These are phyloP conservation scores for Ypsolopha sequella DNA, from an alignment of 2,888 invertebrate genomes.

Conservation along the genomic window DNA sequence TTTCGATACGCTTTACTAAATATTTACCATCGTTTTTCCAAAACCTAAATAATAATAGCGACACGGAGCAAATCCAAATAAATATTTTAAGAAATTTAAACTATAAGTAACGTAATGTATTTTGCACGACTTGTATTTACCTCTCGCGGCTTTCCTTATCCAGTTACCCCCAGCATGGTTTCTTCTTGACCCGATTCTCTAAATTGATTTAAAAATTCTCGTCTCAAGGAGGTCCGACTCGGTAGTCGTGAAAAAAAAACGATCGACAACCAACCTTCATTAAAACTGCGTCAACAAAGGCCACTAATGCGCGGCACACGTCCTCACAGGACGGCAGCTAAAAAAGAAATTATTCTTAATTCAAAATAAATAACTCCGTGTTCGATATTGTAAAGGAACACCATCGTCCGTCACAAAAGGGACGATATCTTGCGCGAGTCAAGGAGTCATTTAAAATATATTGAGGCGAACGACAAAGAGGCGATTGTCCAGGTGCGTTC, in stretches of 20 bases:
- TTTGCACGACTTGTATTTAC: too few relatives aligned
- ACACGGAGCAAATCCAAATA: too few relatives aligned
- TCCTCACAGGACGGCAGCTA: slow-evolving; percentile 47
- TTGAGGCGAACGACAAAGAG: slow-evolving; percentile 54
- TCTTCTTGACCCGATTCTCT: slow-evolving; percentile 9
- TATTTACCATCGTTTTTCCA: too few relatives aligned
- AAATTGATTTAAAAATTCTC: slow-evolving; percentile 3
- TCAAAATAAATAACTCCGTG: slow-evolving; percentile 38
- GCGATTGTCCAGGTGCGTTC: slow-evolving; percentile 49
- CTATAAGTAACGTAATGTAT: too few relatives aligned
- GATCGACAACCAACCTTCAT: slow-evolving; percentile 42
- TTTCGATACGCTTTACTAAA: too few relatives aligned
- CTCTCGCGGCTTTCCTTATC: too few relatives aligned
- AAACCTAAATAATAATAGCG: too few relatives aligned
- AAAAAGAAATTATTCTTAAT: slow-evolving; percentile 58
- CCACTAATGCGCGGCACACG: slow-evolving; percentile 65
- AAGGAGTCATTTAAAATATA: slow-evolving; percentile 65
- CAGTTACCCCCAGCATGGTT: background rate
- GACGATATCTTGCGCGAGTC: slow-evolving; percentile 35
- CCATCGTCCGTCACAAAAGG: slow-evolving; percentile 54
- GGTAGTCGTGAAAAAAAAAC: slow-evolving; percentile 31
- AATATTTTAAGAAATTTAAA: background rate
- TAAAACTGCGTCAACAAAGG: slow-evolving; percentile 54
- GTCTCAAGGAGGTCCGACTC: slow-evolving; percentile 15
- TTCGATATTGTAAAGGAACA: slow-evolving; percentile 41